A percentile compares a stretch with the other conserved stretches of the same genome.
phyloP scores from a whole-genome alignment of 2,113 vertebrate species.

The Shinisaurus crocodilurus region DNA sequence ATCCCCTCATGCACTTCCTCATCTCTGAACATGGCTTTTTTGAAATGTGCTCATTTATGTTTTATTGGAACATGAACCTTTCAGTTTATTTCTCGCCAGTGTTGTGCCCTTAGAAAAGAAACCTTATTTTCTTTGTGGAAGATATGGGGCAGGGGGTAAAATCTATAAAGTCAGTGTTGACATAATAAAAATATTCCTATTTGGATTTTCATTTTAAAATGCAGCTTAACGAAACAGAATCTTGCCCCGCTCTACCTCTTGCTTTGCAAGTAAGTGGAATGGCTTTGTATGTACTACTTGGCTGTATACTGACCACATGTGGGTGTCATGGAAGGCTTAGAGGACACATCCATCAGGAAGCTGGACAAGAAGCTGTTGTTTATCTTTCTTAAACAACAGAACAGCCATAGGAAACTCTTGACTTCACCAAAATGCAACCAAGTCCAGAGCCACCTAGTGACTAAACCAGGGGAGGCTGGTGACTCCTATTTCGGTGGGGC shows the following conservation, averaged over 20 bases:
- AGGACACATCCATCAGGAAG: neutral
- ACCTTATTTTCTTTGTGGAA: slow-evolving; percentile 53
- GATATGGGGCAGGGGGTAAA: neutral
- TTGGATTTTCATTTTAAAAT: neutral
- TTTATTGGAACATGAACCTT: slow-evolving; percentile 57
- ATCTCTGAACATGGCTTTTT: slow-evolving; percentile 57
- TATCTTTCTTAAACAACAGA: neutral
- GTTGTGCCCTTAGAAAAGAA: slow-evolving; percentile 43
- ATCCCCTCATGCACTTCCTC: slow-evolving; percentile 37
- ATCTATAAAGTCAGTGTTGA: slow-evolving; percentile 7
- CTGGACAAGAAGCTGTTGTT: neutral
- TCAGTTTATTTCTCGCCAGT: slow-evolving; percentile 59
- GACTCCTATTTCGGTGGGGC: no score
- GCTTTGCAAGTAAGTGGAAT: neutral
- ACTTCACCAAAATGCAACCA: neutral
- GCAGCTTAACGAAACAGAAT: neutral
- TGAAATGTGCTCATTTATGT: slow-evolving; percentile 51
- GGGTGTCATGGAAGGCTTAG: neutral
- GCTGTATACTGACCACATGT: neutral
- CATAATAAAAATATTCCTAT: slow-evolving; percentile 9
- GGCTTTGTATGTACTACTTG: neutral
- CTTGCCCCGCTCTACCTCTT: neutral
- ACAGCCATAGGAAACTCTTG: neutral
- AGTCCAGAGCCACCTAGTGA: neutral
- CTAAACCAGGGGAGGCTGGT: no score